Base-by-base conservation (phyloP, 2,888 invertebrate genomes). In the Oxyteleia sp. region DNA sequence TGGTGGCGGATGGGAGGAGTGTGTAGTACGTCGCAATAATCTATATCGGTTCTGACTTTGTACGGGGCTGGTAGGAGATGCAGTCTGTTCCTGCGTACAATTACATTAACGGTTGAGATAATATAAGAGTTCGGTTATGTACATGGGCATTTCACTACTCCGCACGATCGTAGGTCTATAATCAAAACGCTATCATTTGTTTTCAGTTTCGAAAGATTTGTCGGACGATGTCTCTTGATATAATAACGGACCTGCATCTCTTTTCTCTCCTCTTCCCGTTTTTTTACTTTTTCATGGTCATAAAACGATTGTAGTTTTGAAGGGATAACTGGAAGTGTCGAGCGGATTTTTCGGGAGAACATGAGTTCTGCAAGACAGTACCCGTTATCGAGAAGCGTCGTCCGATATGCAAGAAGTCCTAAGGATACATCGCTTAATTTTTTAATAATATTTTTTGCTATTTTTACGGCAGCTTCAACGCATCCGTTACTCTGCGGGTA, bases 261-360 rank as follows among this genome's bases (percentile, higher is more conserved):
- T n/a, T 38, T 38, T 4, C n/a, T n/a, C 4, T 38, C n/a, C n/a
- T 38, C 38, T n/a, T 38, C 38, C n/a, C 38, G 11, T 38, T 38
- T 4, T 2, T 1, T 2, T 1, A 38, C 38, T 38, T n/a, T n/a
- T 38, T 38, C 38, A n/a, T 38, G 38, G 1, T n/a, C 38, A 11
- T 1, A 4, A n/a, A 38, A 38, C 2, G 38, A n/a, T 38, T 38
- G 38, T n/a, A 49, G 23, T 49, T 49, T 49, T 4, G 20, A n/a
- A 5, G 74, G 59, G 7, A 80, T 26, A 7, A 80, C 32, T 1
- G 83, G 80, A n/a, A 85, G 5, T 3, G 41, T 69, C 11, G 85
- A 82, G 1, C 81, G 55, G 2, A 84, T 71, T 53, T 69, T 84
- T 13, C 85, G n/a, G 0, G 72, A 72, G 13, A 81, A 82, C 43